Evolutionary conservation across 1,140 invertebrate species (phyloP).

Genomic region (Brachionus angularis): DNA sequence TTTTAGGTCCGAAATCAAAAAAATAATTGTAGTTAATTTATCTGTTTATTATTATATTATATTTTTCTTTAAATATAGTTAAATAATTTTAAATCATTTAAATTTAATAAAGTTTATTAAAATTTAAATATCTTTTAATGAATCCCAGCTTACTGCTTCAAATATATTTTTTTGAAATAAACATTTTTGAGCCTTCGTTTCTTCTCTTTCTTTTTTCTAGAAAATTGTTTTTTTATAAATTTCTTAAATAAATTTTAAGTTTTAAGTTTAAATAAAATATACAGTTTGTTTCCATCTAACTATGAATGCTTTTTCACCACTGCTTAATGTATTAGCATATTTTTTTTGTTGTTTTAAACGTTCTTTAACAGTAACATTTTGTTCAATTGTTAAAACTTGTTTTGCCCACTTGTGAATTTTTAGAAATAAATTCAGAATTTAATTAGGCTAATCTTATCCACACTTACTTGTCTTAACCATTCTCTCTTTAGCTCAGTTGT

Average conservation of each 20-base stretch:
- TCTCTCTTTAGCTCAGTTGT: slow-evolving; percentile 94
- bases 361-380: slow-evolving; percentile 82
- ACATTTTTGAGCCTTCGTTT: neutral
- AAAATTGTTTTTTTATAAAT: neutral
- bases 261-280: neutral
- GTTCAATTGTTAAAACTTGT: slow-evolving; percentile 90
- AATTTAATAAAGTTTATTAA: too few species aligned
- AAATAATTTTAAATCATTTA: too few species aligned
- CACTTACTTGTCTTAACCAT: slow-evolving; percentile 79
- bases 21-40: neutral
- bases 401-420: slow-evolving; percentile 71
- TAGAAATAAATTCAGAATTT: neutral
- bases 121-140: slow-evolving; percentile 3
- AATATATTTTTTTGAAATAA: slow-evolving; percentile 17
- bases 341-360: slow-evolving; percentile 75
- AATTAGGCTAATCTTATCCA: neutral
- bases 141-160: neutral
- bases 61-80: neutral
- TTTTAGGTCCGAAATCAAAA: neutral
- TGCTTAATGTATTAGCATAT: slow-evolving; percentile 75
- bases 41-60: neutral
- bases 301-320: slow-evolving; percentile 2
- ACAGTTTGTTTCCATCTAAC: slow-evolving; percentile 42
- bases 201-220: neutral
- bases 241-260: neutral